Conservation (phyloP, 2,888 invertebrate species). For the Drosophila paramelanica region DNA sequence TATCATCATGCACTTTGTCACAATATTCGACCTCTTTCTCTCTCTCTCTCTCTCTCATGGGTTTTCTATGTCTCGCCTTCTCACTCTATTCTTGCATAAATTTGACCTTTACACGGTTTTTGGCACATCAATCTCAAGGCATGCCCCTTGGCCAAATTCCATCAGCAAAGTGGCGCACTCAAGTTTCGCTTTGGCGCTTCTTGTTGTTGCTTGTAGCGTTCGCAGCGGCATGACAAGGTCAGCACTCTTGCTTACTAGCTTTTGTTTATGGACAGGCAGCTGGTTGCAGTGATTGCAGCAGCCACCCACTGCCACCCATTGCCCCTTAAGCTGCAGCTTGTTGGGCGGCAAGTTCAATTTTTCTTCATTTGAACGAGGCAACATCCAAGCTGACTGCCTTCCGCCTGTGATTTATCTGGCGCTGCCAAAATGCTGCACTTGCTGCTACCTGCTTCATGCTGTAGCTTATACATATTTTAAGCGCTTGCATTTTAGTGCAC, state of each 20-base stretch:
- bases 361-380: slow-evolving; percentile 70
- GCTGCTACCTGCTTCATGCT: slow-evolving; percentile 28
- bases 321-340: slow-evolving; percentile 34
- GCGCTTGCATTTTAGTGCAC: slow-evolving; percentile 78
- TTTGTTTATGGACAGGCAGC: slow-evolving; percentile 57
- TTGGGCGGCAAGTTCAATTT: slow-evolving; percentile 57
- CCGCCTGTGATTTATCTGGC: slow-evolving; percentile 69
- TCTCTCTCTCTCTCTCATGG: not conserved
- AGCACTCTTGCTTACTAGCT: slow-evolving; percentile 24
- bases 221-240: slow-evolving; percentile 53
- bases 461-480: slow-evolving; percentile 78
- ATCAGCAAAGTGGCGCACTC: slow-evolving; percentile 61
- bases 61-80: not conserved
- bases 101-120: slow-evolving; percentile 69
- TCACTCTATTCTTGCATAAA: slow-evolving; percentile 52
- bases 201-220: slow-evolving; percentile 14
- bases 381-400: slow-evolving; percentile 36
- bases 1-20: slow-evolving; percentile 71
- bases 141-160: slow-evolving; percentile 36
- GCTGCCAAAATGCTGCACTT: slow-evolving; percentile 55
- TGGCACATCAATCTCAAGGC: slow-evolving; percentile 64
- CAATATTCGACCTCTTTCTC: slow-evolving; percentile 24
- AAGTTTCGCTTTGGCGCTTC: slow-evolving; percentile 20
- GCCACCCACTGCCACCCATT: slow-evolving; percentile 9
- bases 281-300: slow-evolving; percentile 44